Percentiles rank a stretch among this genome's conserved stretches.
Evolutionary conservation across 2,113 vertebrate genomes (phyloP).

Genomic region (Tenebrosternarchus preto): DNA sequence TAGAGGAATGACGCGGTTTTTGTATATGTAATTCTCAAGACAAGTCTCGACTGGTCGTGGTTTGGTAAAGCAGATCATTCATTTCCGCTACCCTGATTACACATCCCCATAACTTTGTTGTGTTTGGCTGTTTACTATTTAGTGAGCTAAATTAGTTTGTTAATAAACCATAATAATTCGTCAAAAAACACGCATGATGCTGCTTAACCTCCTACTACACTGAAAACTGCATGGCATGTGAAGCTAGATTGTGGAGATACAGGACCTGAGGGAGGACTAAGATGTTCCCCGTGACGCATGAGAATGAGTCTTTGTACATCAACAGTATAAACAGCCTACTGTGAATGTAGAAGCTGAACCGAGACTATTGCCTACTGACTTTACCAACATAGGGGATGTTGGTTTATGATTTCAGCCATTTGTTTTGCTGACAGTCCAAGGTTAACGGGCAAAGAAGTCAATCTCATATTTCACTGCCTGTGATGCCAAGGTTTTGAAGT

Average conservation of each 20-base stretch:
- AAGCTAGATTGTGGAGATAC: background rate
- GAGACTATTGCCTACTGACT: background rate
- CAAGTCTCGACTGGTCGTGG: conserved; percentile 47
- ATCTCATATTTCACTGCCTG: no score
- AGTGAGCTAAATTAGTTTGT: background rate
- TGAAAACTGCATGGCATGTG: background rate
- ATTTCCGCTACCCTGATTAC: background rate
- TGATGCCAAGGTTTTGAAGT: background rate
- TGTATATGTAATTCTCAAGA: conserved; percentile 9
- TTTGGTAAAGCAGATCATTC: background rate
- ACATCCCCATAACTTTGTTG: background rate
- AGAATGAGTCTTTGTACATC: background rate
- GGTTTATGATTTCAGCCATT: background rate
- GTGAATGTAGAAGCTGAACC: background rate
- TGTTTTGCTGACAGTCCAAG: no score
- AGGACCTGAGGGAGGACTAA: background rate
- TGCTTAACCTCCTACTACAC: background rate
- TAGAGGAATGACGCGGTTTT: conserved; percentile 24
- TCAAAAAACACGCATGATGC: background rate
- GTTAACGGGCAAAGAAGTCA: no score
- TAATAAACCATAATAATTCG: background rate
- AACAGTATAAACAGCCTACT: background rate
- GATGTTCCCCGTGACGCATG: background rate
- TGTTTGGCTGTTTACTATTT: background rate
- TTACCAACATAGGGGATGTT: background rate